Percentiles rank a stretch among this genome's conserved stretches.
These are phyloP conservation scores for Mastigias papua DNA, from an alignment of 30 jellyfish, hydroid and myxozoan genomes.

Conservation along the genomic window DNA sequence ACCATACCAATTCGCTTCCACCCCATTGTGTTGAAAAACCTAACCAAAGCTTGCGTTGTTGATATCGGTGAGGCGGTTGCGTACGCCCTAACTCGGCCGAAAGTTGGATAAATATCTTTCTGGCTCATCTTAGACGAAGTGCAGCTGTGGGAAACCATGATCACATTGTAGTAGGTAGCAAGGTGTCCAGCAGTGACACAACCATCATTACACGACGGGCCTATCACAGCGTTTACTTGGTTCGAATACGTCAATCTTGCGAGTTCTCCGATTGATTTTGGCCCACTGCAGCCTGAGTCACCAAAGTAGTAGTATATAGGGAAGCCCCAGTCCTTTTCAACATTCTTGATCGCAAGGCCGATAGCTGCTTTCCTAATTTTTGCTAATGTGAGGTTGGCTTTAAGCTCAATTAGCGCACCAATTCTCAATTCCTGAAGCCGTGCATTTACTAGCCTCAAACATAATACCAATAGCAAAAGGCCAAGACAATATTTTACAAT, in stretches of 20 bases:
- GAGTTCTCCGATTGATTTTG: constrained; percentile 56
- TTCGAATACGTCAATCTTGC: constrained; percentile 44
- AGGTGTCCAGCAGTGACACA: constrained; percentile 70
- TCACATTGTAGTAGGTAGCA: constrained; percentile 69
- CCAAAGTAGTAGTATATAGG: constrained; percentile 44
- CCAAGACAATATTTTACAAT: background rate
- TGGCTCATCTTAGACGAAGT: constrained; percentile 63
- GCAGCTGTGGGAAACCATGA: constrained; percentile 69
- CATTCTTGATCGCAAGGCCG: constrained; percentile 42
- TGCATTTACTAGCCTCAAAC: background rate
- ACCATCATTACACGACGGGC: constrained; percentile 87
- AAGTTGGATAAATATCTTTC: constrained; percentile 78
- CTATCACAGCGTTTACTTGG: constrained; percentile 70
- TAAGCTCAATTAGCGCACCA: constrained; percentile 48
- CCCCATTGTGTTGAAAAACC: constrained; percentile 59
- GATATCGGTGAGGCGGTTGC: constrained; percentile 72
- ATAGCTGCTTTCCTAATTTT: constrained; percentile 43
- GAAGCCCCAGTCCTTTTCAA: constrained; percentile 21
- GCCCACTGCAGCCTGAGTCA: constrained; percentile 69
- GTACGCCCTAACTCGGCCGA: constrained; percentile 80
- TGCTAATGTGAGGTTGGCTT: constrained; percentile 12
- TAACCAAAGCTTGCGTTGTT: constrained; percentile 53
- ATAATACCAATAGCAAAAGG: background rate
- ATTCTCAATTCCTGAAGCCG: constrained; percentile 27
- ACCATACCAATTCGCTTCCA: constrained; percentile 80